These are phyloP conservation scores for Drosophila neocordata DNA, from an alignment of 1,140 invertebrate species.

Conservation along the genomic window DNA sequence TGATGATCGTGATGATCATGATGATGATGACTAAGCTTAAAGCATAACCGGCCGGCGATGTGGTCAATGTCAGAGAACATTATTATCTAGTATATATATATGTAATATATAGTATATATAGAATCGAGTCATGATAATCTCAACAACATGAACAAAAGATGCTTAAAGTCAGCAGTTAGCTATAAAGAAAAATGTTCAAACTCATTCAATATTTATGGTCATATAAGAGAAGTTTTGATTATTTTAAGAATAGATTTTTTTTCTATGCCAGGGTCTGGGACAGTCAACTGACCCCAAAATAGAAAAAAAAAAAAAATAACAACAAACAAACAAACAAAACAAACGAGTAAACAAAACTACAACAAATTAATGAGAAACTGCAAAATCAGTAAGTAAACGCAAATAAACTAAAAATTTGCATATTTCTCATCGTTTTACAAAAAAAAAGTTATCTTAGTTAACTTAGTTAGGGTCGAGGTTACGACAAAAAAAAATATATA, in stretches of 20 bases:
- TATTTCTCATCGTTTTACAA: slow-evolving; percentile 53
- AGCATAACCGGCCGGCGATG: slow-evolving; percentile 64
- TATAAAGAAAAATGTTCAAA: neutral
- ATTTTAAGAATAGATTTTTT: slow-evolving; percentile 53
- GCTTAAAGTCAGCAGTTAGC: neutral
- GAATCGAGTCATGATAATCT: neutral
- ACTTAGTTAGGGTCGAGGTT: slow-evolving; percentile 37
- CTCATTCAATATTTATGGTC: slow-evolving; percentile 5
- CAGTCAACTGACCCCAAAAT: slow-evolving; percentile 26
- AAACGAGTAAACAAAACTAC: slow-evolving; percentile 47
- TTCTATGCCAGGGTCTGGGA: slow-evolving; percentile 72
- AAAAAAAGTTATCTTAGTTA: slow-evolving; percentile 29
- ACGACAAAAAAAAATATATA: slow-evolving; percentile 16
- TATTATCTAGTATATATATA: too few species aligned
- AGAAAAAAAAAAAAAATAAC: neutral
- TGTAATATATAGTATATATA: neutral
- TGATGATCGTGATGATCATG: slow-evolving; percentile 18
- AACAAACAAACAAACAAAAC: slow-evolving; percentile 9
- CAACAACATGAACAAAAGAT: slow-evolving; percentile 8
- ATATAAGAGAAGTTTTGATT: neutral
- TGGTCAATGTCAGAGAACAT: slow-evolving; percentile 64
- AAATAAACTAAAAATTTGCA: slow-evolving; percentile 57
- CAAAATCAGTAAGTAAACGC: slow-evolving; percentile 6
- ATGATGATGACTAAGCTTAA: slow-evolving; percentile 65
- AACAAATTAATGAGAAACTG: slow-evolving; percentile 3